Evolutionary conservation across 2,113 vertebrate species (phyloP).

Genomic region (Serinus canaria): DNA sequence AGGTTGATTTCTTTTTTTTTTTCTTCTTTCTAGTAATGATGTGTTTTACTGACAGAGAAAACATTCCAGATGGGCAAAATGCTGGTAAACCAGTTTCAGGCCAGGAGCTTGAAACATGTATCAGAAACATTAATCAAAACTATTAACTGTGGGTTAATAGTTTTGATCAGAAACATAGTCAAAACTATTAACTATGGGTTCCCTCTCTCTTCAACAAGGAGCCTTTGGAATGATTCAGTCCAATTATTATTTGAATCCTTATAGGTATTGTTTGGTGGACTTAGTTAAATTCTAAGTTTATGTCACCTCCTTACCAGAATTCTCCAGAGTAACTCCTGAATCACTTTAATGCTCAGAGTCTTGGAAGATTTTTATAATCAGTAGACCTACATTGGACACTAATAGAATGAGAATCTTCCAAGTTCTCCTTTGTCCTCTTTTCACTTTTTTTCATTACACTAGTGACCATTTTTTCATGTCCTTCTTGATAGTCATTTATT

Average conservation of each 20-base stretch:
- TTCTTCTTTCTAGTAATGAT: not conserved
- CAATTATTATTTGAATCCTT: not conserved
- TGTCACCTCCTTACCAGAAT: not conserved
- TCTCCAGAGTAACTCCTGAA: not conserved
- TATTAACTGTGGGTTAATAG: not conserved
- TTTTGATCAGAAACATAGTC: too few relatives aligned
- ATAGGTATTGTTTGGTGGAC: not conserved
- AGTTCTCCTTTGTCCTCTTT: not conserved
- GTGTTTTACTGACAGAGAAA: not conserved
- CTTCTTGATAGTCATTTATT: not conserved
- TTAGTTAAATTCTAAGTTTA: not conserved
- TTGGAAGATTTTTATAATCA: not conserved
- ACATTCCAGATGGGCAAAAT: not conserved
- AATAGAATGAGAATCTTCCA: not conserved
- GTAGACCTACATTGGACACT: not conserved
- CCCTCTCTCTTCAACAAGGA: not conserved
- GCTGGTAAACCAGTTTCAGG: not conserved
- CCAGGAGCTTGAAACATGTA: not conserved
- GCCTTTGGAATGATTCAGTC: not conserved
- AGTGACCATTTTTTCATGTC: not conserved
- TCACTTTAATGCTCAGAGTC: not conserved
- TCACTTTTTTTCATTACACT: not conserved
- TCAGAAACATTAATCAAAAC: not conserved
- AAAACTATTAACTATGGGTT: not conserved
- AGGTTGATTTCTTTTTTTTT: not conserved